Evolutionary conservation across 2,888 invertebrate genomes (phyloP), one percentile per base, ranked within the genome.

Genomic region (Xestoiulus laeticollis): DNA sequence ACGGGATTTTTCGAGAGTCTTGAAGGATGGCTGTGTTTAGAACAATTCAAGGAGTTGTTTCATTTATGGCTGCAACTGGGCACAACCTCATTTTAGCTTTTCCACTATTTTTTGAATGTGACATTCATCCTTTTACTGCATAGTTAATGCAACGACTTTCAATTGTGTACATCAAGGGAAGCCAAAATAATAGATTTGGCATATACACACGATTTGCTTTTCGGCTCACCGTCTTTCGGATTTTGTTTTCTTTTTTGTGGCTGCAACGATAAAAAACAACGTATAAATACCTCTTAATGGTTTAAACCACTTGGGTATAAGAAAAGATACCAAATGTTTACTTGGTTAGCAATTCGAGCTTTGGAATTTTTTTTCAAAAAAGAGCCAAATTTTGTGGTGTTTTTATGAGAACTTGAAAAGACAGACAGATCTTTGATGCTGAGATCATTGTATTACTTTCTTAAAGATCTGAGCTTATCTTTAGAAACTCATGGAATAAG

Each of bases 1-100:
- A n/a, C 59, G 3, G 59, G 19, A 59, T 59, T 59, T 59, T n/a
- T 59, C n/a, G 59, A 59, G 59, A 59, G 59, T 59, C n/a, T 4
- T 59, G 59, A 59, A 4, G 22, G n/a, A 59, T 59, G 59, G 59
- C 59, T 59, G 59, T 59, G 59, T 59, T 59, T 59, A n/a, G n/a
- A 59, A 59, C 59, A 59, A 59, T 59, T 59, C 59, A 59, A 59
- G 59, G 19, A n/a, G 59, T 48, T 16, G n/a, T n/a, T n/a, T 12
- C 48, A 6, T 16, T 48, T 16, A 2, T 48, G 16, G 48, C 6
- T 2, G n/a, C 19, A 5, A n/a, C 59, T 59, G 59, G 59, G 59
- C 59, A 59, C 59, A 59, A 19, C 59, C n/a, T 19, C n/a, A 59
- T 59, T 59, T 59, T 59, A 59, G n/a, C 59, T 59, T 59, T 59